These are phyloP conservation scores for Trissonchulus latispiculum DNA, from an alignment of 2,888 invertebrate genomes.

Conservation along the genomic window DNA sequence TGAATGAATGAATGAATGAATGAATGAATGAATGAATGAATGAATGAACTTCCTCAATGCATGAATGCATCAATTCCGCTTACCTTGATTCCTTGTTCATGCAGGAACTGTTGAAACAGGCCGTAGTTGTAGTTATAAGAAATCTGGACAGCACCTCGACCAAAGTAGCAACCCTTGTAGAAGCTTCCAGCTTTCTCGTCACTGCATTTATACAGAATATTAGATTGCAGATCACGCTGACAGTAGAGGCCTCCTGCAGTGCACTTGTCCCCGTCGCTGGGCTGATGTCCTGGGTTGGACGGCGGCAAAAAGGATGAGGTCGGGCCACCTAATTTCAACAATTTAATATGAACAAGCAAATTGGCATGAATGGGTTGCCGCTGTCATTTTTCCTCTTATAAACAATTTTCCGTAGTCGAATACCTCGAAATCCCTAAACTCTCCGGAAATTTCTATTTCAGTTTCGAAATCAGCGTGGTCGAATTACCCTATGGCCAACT, in stretches of 20 bases:
- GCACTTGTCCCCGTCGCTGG: conserved; percentile 32
- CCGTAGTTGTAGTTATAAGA: conserved; percentile 43
- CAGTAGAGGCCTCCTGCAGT: conserved; percentile 29
- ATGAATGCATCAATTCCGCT: no score
- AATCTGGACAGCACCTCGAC: conserved; percentile 38
- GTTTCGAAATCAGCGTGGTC: no score
- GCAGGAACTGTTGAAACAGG: conserved; percentile 36
- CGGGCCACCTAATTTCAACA: conserved; percentile 33
- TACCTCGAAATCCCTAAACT: no score
- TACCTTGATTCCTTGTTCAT: conserved; percentile 16
- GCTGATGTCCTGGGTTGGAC: conserved; percentile 28
- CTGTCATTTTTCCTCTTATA: no score
- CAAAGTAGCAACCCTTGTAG: conserved; percentile 40
- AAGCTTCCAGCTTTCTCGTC: conserved; percentile 24
- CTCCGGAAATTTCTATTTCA: no score
- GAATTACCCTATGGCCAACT: no score
- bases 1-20: no score
- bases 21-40: no score
- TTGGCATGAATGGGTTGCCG: no score
- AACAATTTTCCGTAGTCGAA: no score
- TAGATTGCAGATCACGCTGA: conserved; percentile 25
- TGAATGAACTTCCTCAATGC: no score
- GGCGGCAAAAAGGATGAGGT: conserved; percentile 33
- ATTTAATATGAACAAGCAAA: no score
- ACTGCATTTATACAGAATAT: conserved; percentile 37